A percentile compares a stretch with the other conserved stretches of the same genome.
Evolutionary conservation across 2,888 invertebrate genomes (phyloP).

Genomic region (Tenthredo amoena): DNA sequence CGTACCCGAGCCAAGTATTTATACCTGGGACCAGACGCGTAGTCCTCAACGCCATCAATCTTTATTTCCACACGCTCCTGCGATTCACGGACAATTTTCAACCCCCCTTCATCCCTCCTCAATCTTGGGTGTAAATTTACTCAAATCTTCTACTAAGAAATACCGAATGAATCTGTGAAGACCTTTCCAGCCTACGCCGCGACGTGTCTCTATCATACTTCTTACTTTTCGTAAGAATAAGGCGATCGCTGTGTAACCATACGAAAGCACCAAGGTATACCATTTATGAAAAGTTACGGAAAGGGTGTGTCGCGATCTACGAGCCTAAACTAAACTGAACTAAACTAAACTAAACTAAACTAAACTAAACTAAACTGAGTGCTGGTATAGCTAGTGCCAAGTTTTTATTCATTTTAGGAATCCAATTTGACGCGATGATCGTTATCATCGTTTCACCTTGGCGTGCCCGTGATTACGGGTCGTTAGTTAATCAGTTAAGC

Average conservation of each 20-base stretch:
- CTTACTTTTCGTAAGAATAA: neutral
- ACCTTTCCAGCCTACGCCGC: neutral
- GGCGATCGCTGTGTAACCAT: neutral
- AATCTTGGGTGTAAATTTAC: constrained; percentile 7
- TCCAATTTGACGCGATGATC: constrained; percentile 26
- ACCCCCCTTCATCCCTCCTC: neutral
- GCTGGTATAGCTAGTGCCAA: neutral
- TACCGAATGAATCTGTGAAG: constrained; percentile 32
- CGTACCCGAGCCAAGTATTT: constrained; percentile 43
- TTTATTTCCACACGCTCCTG: constrained; percentile 51
- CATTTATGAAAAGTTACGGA: neutral
- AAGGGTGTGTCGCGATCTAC: constrained; percentile 21
- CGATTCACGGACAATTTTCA: constrained; percentile 36
- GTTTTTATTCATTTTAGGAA: constrained; percentile 20
- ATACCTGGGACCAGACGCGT: constrained; percentile 47
- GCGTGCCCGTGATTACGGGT: constrained; percentile 40
- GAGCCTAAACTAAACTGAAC: neutral
- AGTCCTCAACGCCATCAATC: constrained; percentile 46
- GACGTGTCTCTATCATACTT: constrained; percentile 9
- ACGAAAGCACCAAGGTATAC: neutral
- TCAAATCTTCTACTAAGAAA: constrained; percentile 20
- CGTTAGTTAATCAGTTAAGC: constrained; percentile 44
- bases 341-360: neutral
- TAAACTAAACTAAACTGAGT: neutral
- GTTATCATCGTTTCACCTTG: constrained; percentile 36